Base-by-base conservation (phyloP, 2,113 vertebrate genomes). In the Salminus brasiliensis region DNA sequence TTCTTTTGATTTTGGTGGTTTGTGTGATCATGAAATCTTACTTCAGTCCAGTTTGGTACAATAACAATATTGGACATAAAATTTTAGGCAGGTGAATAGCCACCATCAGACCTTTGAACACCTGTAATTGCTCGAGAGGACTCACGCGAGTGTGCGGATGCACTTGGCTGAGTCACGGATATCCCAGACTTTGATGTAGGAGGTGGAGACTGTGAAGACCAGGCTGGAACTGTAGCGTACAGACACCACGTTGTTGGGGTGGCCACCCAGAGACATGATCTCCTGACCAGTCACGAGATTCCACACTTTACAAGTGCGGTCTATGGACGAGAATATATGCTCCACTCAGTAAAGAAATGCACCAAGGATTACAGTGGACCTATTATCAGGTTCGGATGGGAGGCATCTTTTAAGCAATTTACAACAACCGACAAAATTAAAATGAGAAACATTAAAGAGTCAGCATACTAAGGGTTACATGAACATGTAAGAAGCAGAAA, bases 221-320 rank as follows among this genome's bases (percentile, higher is more conserved):
- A 99, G 79, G 81, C 97, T 97, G 78, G 96, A 96, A 90, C 97
- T 97, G 82, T 98, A 99, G 84, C 96, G 98, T 65, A 98, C 90
- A 2, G 98, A 99, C 81, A 98, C 96, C 21, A 99, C 96, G 8
- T 98, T 98, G 91, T 97, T 98, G 70, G 92, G 93, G 67, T 94
- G 93, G 16, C 93, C 93, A 0, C 85, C 84, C 59, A 94, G 88
- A 71, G 97, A 97, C 97, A 99, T 99, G 82, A 99, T 99, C 90
- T 99, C 97, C 89, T 99, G 97, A 55, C 97, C 97, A 1, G 97
- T 99, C 85, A 99, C 97, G 85, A 99, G 93, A 85, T 99, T 99
- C 97, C 97, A 99, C 66, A 99, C 96, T 93, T 99, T 99, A 89
- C 97, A 99, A 68, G 96, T 98, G 18, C 97, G 96, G 87, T 99